Percentiles rank a stretch among this genome's conserved stretches.
Evolutionary conservation across 1,140 invertebrate genomes (phyloP).

Genomic region (Drosophila nebulosa): DNA sequence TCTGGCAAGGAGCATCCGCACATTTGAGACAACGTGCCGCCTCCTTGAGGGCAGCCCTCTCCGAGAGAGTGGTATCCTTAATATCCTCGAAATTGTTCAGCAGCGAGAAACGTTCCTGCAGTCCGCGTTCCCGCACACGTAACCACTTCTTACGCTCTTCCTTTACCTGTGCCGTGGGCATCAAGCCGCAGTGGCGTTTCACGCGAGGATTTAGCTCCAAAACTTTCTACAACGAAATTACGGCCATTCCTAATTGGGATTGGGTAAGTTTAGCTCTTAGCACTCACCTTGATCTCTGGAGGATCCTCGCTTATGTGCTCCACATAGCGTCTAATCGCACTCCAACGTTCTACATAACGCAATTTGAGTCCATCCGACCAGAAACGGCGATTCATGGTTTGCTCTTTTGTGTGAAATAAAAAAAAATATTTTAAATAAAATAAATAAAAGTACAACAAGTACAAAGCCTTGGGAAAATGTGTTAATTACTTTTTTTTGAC

Average conservation of each 20-base stretch:
- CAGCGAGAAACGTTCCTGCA: constrained; percentile 86
- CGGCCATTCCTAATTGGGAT: no score
- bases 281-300: neutral
- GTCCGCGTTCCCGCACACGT: constrained; percentile 79
- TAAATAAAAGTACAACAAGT: neutral
- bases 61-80: constrained; percentile 97
- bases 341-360: neutral
- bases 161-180: constrained; percentile 92
- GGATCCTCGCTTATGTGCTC: neutral
- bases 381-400: neutral
- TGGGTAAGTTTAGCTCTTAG: neutral
- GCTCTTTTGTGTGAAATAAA: neutral
- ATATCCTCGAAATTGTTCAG: constrained; percentile 97
- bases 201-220: constrained; percentile 92
- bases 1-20: constrained; percentile 98
- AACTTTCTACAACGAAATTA: constrained; percentile 85
- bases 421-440: neutral
- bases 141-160: constrained; percentile 96
- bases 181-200: constrained; percentile 86
- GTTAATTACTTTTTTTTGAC: no score
- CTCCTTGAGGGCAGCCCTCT: constrained; percentile 95
- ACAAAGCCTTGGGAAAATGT: neutral
- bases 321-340: neutral
- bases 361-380: neutral
- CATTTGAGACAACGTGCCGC: constrained; percentile 96